Conservation (phyloP, 37 sponge, comb jelly and placozoan genomes). For the Chondrilla cf. caribensis region DNA sequence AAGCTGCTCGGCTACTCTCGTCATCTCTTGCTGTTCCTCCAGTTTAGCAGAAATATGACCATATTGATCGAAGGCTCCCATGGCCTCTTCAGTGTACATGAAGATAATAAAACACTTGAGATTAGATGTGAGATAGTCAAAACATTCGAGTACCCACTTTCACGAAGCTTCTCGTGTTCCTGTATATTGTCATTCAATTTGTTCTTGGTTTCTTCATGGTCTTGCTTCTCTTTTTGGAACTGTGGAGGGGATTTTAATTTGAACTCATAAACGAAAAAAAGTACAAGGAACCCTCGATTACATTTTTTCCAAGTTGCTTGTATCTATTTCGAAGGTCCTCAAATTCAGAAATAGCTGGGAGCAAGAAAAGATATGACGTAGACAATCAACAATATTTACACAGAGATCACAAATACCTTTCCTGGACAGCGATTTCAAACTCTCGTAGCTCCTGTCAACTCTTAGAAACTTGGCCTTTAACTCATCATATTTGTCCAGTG, state of each 20-base stretch:
- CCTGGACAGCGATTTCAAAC: constrained; percentile 51
- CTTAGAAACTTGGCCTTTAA: constrained; percentile 61
- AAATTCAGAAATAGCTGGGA: constrained; percentile 49
- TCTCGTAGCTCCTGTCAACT: constrained; percentile 74
- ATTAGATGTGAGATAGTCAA: background rate
- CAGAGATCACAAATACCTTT: constrained; percentile 37
- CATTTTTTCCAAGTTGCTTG: constrained; percentile 27
- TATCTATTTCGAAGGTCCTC: constrained; percentile 59
- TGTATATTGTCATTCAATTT: constrained; percentile 20
- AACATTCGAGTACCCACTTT: constrained; percentile 25
- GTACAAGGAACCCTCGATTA: background rate
- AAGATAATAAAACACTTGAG: constrained; percentile 10
- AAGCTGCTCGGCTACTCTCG: constrained; percentile 52
- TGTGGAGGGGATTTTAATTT: too few relatives aligned
- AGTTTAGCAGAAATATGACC: constrained; percentile 51
- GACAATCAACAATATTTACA: background rate
- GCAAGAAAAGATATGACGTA: background rate
- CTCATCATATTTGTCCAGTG: constrained; percentile 32
- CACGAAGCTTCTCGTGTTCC: constrained; percentile 54
- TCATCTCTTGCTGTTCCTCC: constrained; percentile 59
- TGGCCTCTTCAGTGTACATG: constrained; percentile 38
- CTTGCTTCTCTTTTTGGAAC: constrained; percentile 33
- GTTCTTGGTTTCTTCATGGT: constrained; percentile 10
- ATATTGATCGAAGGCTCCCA: constrained; percentile 70
- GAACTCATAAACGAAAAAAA: background rate